Base-by-base conservation (phyloP, 2,888 invertebrate genomes). In the Metacarcinus magister region DNA sequence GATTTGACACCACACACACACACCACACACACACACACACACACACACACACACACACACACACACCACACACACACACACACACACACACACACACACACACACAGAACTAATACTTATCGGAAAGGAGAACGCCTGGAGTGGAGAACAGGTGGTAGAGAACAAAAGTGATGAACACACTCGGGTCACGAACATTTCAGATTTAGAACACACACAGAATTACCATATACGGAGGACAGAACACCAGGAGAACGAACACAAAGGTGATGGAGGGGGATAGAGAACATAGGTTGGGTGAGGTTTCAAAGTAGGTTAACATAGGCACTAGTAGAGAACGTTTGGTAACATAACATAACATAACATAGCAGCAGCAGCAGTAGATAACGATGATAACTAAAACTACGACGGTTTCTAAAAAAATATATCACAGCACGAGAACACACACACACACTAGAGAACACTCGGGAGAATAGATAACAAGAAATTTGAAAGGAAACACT, bases 1-100 rank as follows among this genome's bases (percentile, higher is more conserved):
- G n/a, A n/a, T n/a, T n/a, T n/a, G n/a, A 54, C 54, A 54, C 54
- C 5, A 54, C 13, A 54, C n/a, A n/a, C n/a, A n/a, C n/a, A n/a
- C n/a, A n/a, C n/a, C n/a, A n/a, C n/a, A n/a, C n/a, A n/a, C n/a
- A 48, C 48, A 48, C 48, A 48, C 48, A 48, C 48, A 48, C 48
- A 67, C 67, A 67, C 16, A 67, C 67, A 16, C 10, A 23, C 19
- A 23, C 19, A 67, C 67, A 67, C 60, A 60, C 16, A 60, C 8
- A 60, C 16, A 10, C 60, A 60, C 60, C 60, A 60, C 60, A 60
- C 60, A 60, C 67, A 67, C 67, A 67, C 67, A 67, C 67, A 67
- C 67, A 67, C 67, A 67, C 67, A 67, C 67, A 67, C 67, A 67
- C 67, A 82, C 82, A 82, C 82, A 32, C 82, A 82, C 82, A 82